These are phyloP conservation scores for Acridotheres tristis DNA, from an alignment of 2,797 vertebrate species.

Conservation along the genomic window DNA sequence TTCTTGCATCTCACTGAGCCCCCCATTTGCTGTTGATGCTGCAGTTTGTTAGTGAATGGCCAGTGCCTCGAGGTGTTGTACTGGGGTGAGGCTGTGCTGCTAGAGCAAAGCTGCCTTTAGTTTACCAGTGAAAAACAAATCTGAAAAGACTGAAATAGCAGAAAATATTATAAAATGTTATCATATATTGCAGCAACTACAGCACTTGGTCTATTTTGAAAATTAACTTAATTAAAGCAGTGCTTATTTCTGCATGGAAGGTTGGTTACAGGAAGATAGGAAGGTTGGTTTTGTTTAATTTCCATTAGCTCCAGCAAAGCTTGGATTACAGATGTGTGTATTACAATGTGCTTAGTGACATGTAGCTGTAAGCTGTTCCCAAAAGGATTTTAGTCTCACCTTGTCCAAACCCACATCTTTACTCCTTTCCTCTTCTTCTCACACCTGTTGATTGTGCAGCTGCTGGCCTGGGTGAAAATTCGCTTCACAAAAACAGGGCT, in stretches of 20 bases:
- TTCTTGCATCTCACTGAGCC: neutral
- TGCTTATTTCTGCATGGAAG: neutral
- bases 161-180: neutral
- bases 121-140: neutral
- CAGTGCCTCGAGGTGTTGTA: fast-evolving
- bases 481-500: fast-evolving
- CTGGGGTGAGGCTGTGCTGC: neutral
- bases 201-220: neutral
- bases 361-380: neutral
- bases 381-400: neutral
- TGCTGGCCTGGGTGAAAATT: neutral
- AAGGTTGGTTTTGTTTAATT: neutral
- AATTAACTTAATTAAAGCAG: neutral
- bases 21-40: fast-evolving
- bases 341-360: neutral
- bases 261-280: neutral
- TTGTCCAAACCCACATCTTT: neutral
- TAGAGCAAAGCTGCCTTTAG: neutral
- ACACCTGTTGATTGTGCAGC: neutral
- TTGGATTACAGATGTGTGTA: neutral
- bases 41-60: neutral
- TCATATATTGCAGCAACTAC: neutral
- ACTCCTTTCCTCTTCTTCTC: neutral
- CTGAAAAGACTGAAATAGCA: neutral
- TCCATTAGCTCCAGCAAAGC: neutral